phyloP scores from a whole-genome alignment of 1,140 invertebrate species.

The Hesperophylax magnus region DNA sequence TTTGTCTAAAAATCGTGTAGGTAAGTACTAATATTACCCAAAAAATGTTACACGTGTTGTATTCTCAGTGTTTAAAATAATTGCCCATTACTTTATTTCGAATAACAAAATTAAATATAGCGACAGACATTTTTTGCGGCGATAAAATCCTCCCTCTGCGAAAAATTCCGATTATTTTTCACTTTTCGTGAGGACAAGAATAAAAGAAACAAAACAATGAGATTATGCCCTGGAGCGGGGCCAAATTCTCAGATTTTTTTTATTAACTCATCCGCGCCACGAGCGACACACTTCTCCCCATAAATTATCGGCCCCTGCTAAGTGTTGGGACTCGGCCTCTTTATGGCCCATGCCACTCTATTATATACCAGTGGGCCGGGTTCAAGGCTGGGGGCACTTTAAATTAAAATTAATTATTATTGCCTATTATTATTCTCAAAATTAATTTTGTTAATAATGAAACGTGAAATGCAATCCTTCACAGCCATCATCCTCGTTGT shows the following conservation, averaged over 20 bases:
- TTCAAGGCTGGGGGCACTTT: neutral
- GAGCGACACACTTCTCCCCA: neutral
- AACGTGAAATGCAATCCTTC: too few species aligned
- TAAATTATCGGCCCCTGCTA: neutral
- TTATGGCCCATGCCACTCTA: neutral
- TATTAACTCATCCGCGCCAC: neutral
- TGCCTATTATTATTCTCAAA: too few species aligned
- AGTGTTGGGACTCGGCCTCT: neutral
- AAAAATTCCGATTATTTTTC: constrained; percentile 20
- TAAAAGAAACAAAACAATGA: constrained; percentile 36
- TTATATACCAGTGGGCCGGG: neutral
- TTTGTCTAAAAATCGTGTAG: too few species aligned
- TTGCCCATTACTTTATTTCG: constrained; percentile 8
- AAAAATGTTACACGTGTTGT: too few species aligned
- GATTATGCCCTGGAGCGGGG: constrained; percentile 17
- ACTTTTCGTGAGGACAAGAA: constrained; percentile 22
- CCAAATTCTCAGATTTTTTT: constrained; percentile 20
- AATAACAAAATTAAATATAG: constrained; percentile 12
- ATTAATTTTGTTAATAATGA: too few species aligned
- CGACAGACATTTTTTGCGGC: neutral
- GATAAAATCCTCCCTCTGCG: constrained; percentile 12
- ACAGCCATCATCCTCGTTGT: too few species aligned
- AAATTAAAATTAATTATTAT: too few species aligned
- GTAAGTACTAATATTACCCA: too few species aligned
- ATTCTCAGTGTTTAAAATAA: neutral